Evolutionary conservation across 2,888 invertebrate species (phyloP).

Genomic region (Hyles lineata): DNA sequence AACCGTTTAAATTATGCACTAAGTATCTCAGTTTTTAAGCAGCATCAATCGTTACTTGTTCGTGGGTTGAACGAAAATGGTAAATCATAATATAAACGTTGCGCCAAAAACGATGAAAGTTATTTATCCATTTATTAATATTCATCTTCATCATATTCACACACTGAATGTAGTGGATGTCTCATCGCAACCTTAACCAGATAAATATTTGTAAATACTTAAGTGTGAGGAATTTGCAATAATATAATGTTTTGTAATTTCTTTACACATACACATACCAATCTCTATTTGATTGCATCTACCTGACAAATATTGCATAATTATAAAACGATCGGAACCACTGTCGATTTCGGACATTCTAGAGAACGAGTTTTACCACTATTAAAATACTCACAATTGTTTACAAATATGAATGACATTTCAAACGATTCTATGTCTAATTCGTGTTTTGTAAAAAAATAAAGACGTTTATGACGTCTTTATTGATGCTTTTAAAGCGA

Average conservation of each 20-base stretch:
- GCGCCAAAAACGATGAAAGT: too few species aligned
- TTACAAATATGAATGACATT: slow-evolving; percentile 11
- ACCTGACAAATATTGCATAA: neutral
- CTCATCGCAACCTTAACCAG: neutral
- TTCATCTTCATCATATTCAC: too few species aligned
- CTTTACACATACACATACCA: slow-evolving; percentile 1
- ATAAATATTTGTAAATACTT: neutral
- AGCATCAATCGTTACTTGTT: too few species aligned
- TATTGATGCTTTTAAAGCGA: neutral
- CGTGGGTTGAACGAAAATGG: too few species aligned
- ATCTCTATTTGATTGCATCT: neutral
- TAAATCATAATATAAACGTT: too few species aligned
- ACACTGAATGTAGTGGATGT: too few species aligned
- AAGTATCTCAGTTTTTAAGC: too few species aligned
- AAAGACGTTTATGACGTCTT: neutral
- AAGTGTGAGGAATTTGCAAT: slow-evolving; percentile 6
- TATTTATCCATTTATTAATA: too few species aligned
- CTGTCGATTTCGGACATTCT: slow-evolving; percentile 8
- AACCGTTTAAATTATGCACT: too few species aligned
- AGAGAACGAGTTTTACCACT: slow-evolving; percentile 11
- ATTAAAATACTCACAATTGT: slow-evolving; percentile 11
- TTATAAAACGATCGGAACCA: neutral
- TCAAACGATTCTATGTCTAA: neutral
- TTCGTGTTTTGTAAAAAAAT: neutral
- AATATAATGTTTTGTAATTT: neutral